Conservation (phyloP, 2,113 vertebrate genomes). For the Candoia aspera region DNA sequence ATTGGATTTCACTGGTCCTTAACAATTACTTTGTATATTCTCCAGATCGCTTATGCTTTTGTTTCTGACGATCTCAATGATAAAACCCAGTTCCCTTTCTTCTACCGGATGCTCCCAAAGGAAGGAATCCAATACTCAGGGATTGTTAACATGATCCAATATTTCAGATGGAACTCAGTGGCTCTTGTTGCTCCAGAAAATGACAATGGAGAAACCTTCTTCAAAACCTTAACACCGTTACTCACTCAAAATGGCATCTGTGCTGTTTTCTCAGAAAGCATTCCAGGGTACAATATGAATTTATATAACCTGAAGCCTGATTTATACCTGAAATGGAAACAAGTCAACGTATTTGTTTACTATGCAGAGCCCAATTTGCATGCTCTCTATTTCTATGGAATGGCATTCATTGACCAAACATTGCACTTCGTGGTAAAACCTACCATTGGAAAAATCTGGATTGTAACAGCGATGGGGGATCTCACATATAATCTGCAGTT, state of each 20-base stretch:
- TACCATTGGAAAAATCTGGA: neutral
- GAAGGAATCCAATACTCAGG: too few relatives aligned
- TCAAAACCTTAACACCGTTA: neutral
- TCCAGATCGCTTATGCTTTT: neutral
- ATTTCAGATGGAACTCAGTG: too few relatives aligned
- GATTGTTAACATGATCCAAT: too few relatives aligned
- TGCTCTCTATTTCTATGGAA: neutral
- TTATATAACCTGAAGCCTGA: fast-evolving
- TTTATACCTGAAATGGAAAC: neutral
- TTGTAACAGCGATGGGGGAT: neutral
- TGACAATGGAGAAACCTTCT: too few relatives aligned
- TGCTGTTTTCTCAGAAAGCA: neutral
- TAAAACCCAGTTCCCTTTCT: neutral
- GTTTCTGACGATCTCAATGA: neutral
- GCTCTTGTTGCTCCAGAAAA: too few relatives aligned
- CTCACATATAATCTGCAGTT: neutral
- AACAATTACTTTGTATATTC: neutral
- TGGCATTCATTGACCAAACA: neutral
- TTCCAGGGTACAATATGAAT: neutral
- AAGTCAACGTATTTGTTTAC: neutral
- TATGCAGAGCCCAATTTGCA: neutral
- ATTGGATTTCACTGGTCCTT: neutral
- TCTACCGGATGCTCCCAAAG: too few relatives aligned
- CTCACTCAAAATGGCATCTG: neutral
- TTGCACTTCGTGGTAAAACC: neutral